Evolutionary conservation across 2,113 vertebrate genomes (phyloP).

Genomic region (Rissa tridactyla): DNA sequence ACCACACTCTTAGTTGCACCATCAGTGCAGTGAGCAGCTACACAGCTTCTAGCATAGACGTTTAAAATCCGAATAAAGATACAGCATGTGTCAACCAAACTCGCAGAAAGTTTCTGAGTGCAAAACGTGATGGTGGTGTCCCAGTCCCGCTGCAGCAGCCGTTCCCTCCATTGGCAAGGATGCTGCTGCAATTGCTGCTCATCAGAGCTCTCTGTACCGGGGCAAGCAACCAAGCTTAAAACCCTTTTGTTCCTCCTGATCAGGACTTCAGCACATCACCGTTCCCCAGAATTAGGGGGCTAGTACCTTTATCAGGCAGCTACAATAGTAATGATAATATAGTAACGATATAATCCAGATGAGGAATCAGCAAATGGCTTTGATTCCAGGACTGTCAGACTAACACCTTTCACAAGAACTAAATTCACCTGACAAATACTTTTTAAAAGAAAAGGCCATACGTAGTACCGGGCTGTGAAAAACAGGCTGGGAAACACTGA

Average conservation of each 20-base stretch:
- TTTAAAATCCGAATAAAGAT: background rate
- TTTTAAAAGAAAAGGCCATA: background rate
- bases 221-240: background rate
- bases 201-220: background rate
- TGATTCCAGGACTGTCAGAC: background rate
- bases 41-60: background rate
- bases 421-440: background rate
- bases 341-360: background rate
- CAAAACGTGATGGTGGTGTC: background rate
- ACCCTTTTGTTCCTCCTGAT: background rate
- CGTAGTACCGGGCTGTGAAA: background rate
- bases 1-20: background rate
- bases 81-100: background rate
- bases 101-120: background rate
- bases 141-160: background rate
- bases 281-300: background rate
- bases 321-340: background rate
- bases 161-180: background rate
- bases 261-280: background rate
- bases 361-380: background rate
- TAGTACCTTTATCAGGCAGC: background rate
- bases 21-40: background rate
- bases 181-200: background rate
- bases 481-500: background rate
- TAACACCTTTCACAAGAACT: background rate